phyloP scores from a whole-genome alignment of 2,888 invertebrate species.

The Cataglyphis altisquamis region DNA sequence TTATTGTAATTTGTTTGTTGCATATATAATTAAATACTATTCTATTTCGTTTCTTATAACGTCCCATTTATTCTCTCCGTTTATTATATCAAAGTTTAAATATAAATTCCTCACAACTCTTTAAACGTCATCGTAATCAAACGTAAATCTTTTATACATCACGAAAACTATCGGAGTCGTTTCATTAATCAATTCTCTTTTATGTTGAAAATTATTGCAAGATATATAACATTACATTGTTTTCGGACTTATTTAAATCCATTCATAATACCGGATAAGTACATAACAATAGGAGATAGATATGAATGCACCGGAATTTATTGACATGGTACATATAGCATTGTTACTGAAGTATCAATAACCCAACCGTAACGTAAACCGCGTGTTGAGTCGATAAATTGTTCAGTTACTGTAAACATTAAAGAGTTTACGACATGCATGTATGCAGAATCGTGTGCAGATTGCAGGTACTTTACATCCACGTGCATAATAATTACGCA shows the following conservation, averaged over 20 bases:
- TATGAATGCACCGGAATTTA: constrained; percentile 33
- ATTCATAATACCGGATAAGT: background rate
- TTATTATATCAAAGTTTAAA: background rate
- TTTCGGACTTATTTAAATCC: constrained; percentile 35
- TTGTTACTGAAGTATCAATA: constrained; percentile 56
- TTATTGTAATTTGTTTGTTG: background rate
- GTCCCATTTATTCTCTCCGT: background rate
- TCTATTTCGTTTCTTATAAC: background rate
- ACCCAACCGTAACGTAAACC: constrained; percentile 39
- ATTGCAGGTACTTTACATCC: constrained; percentile 45
- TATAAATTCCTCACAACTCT: background rate
- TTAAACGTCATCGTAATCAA: background rate
- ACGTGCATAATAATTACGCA: constrained; percentile 46
- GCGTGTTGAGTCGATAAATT: constrained; percentile 48
- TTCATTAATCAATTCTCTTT: constrained; percentile 1
- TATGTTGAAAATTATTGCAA: background rate
- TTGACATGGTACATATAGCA: constrained; percentile 44
- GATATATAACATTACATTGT: background rate
- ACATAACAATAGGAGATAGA: background rate
- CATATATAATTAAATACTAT: background rate
- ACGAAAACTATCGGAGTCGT: background rate
- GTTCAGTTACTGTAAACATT: constrained; percentile 52
- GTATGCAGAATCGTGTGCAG: constrained; percentile 40
- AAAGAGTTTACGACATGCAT: constrained; percentile 45
- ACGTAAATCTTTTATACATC: background rate